Evolutionary conservation across 2,797 vertebrate genomes (phyloP), one percentile per base, ranked within the genome.

Genomic region (Apodemus agrarius): DNA sequence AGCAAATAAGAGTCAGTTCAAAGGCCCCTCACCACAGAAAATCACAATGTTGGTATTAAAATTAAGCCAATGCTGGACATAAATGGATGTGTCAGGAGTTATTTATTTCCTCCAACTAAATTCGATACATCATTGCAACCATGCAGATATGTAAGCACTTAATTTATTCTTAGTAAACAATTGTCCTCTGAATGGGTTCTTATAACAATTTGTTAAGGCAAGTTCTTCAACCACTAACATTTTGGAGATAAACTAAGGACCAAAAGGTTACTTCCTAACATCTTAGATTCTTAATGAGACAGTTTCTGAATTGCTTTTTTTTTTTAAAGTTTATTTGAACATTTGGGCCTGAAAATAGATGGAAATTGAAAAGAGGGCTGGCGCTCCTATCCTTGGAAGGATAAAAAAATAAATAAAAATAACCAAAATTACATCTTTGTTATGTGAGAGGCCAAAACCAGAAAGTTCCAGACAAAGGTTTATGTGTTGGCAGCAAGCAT

Each of bases 361-460:
- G 31, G 69, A 90, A 75, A 83, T 69, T 96, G 43, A 81, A 95
- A 84, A 37, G 5, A 93, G 17, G 37, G 90, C 78, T 86, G 59
- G 88, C 84, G 79, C 8, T 5, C 43, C 82, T 31, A 43, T n/a
- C 76, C 65, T 91, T 75, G 34, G 89, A 96, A 92, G 17, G 59
- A 46, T 94, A 72, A 76, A 90, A 90, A 92, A 67, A 52, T 52
- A 96, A 84, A 92, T 87, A 83, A 96, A 97, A 97, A 97, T 88
- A 95, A 97, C 78, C 79, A 91, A 93, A 97, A 95, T 97, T 96
- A 93, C 34, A 81, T 93, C 82, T 97, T 94, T 97, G 92, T 90
- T 96, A 89, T 34, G 84, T 67, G 90, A 91, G 69, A 81, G n/a
- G 85, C 92, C 93, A 65, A 94, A 95, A 96, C 3, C 49, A 91